Evolutionary conservation across 2,113 vertebrate species (phyloP), one percentile per base, ranked within the genome.

Genomic region (Grallaria varia): DNA sequence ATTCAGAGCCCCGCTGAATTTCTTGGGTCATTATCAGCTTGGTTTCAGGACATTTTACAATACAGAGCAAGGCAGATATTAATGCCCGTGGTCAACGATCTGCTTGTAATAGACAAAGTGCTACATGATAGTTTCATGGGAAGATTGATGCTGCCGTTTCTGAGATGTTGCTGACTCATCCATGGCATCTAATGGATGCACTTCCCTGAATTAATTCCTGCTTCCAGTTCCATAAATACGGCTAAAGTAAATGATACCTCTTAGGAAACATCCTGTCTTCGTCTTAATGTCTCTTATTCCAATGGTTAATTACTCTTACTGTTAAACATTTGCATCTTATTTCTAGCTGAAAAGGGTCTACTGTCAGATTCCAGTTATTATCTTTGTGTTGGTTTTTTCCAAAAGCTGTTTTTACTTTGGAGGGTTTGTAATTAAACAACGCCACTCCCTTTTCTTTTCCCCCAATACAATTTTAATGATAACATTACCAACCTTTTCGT

Each of bases 181-280:
- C 64, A 84, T 95, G 92, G 95, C 68, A 93, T 72, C 92, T 97
- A 96, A 96, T 96, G 93, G 90, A 93, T 96, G 92, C 93, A 96
- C 79, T 96, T 96, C 88, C 93, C 92, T 96, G 91, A 95, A 96
- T 94, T 95, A 97, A 96, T 94, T 96, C 93, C 92, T 95, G 68
- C 68, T 94, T 93, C 95, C 92, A 92, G 90, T 96, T 94, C 90
- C 92, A 94, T 94, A 96, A 96, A 95, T 95, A 93, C 1, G 22
- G 76, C 92, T 72, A 37, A 88, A 88, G 75, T 84, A 80, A 95
- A 83, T 90, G 79, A 91, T 96, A 87, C 79, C 92, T 96, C 76
- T 96, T 64, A 95, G 75, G 88, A 93, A 96, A 74, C 92, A 96
- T 96, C 93, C 92, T 96, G 92, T 81, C 82, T 94, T 97, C 59